These are phyloP conservation scores for Asobara japonica DNA, from an alignment of 1,140 invertebrate genomes.

Conservation along the genomic window DNA sequence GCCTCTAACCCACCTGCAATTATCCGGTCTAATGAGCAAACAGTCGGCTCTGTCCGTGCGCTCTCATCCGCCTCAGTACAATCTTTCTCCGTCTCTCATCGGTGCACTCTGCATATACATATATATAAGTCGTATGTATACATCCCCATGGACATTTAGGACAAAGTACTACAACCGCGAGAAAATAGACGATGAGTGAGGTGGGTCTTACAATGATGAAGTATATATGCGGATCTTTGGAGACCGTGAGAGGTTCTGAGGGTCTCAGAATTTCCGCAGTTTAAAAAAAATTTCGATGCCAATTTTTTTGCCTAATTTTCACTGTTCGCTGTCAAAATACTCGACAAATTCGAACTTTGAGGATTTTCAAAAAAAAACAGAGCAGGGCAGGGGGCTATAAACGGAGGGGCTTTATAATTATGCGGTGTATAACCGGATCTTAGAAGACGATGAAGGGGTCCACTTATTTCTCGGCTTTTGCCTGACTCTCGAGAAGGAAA, in stretches of 20 bases:
- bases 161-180: constrained; percentile 11
- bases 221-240: too few species aligned
- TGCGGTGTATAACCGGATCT: constrained; percentile 6
- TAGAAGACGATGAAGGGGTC: constrained; percentile 3
- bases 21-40: constrained; percentile 66
- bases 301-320: too few species aligned
- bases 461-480: neutral
- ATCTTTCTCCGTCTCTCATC: constrained; percentile 12
- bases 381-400: neutral
- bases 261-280: too few species aligned
- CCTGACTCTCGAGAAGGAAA: constrained; percentile 7
- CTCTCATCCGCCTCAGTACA: constrained; percentile 35
- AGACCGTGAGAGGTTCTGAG: too few species aligned
- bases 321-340: too few species aligned
- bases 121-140: neutral
- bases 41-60: constrained; percentile 48
- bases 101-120: neutral
- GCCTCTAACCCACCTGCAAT: constrained; percentile 55
- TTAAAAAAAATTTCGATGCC: too few species aligned
- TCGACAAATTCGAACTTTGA: too few species aligned
- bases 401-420: constrained; percentile 1
- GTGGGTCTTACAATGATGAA: too few species aligned
- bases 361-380: too few species aligned
- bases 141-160: constrained; percentile 11
- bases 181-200: neutral